Evolutionary conservation across 2,888 invertebrate genomes (phyloP).

Genomic region (Sarcophaga variegata): DNA sequence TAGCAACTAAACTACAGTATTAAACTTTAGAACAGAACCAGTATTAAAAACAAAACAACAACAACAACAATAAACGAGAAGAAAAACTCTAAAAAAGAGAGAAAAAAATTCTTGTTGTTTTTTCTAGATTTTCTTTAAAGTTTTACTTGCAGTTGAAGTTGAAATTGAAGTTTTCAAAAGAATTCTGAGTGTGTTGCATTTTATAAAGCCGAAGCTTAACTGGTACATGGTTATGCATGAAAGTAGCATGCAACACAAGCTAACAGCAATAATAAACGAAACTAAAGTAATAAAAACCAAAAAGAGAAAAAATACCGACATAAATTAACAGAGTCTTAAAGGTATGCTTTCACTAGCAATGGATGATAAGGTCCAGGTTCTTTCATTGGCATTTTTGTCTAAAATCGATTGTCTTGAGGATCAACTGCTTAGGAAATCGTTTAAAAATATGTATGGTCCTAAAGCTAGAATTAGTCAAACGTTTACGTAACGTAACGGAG

Average conservation of each 20-base stretch:
- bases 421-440: no score
- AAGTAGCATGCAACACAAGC: constrained; percentile 20
- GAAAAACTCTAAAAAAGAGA: constrained; percentile 1
- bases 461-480: no score
- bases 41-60: constrained; percentile 24
- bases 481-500: no score
- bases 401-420: no score
- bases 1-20: constrained; percentile 36
- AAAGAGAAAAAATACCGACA: background rate
- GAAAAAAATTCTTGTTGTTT: constrained; percentile 5
- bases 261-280: constrained; percentile 3
- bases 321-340: background rate
- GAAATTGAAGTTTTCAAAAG: constrained; percentile 20
- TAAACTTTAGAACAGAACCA: constrained; percentile 53
- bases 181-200: constrained; percentile 25
- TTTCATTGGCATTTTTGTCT: no score
- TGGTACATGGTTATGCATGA: constrained; percentile 48
- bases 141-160: constrained; percentile 22
- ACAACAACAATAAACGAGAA: background rate
- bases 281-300: constrained; percentile 12
- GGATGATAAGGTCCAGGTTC: background rate
- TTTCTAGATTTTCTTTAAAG: constrained; percentile 9
- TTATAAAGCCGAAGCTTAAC: constrained; percentile 12
- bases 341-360: background rate
- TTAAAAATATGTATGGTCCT: no score